These are phyloP conservation scores for Xiphorhynchus elegans DNA, from an alignment of 2,113 vertebrate genomes.

Conservation along the genomic window DNA sequence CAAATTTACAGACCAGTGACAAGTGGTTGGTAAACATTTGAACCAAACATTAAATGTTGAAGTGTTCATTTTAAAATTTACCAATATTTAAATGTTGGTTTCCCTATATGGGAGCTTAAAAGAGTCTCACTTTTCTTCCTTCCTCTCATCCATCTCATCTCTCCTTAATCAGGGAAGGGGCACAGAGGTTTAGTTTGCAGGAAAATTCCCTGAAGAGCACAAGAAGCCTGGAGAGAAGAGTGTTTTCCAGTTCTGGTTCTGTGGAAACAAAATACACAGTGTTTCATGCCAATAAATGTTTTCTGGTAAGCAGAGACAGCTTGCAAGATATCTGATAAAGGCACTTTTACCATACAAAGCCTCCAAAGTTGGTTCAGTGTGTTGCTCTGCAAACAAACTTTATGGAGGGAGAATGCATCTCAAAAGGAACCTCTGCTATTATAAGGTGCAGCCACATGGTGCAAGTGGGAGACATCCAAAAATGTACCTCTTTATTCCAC, in stretches of 20 bases:
- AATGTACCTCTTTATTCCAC: background rate
- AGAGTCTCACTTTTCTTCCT: rapidly evolving
- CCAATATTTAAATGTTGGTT: rapidly evolving
- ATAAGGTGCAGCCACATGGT: background rate
- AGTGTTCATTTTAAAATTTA: background rate
- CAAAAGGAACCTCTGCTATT: background rate
- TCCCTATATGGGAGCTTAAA: background rate
- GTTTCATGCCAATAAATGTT: background rate
- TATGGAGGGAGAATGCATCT: background rate
- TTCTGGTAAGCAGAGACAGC: background rate
- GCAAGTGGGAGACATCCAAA: background rate
- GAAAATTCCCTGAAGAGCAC: background rate
- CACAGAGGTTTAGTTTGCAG: background rate
- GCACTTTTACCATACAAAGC: background rate
- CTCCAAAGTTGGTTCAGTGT: background rate
- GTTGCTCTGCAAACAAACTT: background rate
- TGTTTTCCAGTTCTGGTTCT: background rate
- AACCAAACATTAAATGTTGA: background rate
- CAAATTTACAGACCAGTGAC: background rate
- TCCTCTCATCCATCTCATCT: background rate
- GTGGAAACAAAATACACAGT: background rate
- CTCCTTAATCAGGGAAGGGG: background rate
- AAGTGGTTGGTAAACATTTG: background rate
- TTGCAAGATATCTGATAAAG: background rate
- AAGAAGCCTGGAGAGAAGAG: background rate